Base-by-base conservation (phyloP, 2,888 invertebrate genomes). In the Cotesia congregata region DNA sequence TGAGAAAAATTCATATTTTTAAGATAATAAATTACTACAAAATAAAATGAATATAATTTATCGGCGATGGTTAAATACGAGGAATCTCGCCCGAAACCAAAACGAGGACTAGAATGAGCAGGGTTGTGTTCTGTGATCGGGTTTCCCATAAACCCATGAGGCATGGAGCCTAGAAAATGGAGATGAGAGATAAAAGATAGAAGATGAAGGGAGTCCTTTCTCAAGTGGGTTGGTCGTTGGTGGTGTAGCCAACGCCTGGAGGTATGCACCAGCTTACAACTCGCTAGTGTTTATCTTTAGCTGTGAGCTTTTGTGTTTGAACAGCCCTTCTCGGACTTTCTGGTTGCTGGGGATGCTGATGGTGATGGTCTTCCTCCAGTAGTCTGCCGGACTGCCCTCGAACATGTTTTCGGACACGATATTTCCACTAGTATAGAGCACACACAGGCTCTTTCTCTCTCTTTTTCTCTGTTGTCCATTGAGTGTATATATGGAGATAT, bases 291-390 rank as follows among this genome's bases (percentile, higher is more conserved):
- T 85, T 86, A 85, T 83, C 85, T 85, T 83, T 71, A 82, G 83
- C 82, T 79, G 84, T 82, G 83, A 86, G 84, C 86, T 84, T 85
- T 83, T 85, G 81, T 84, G 85, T 85, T 86, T 86, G 83, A 81
- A 80, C 83, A 82, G 77, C 75, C 68, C 65, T 78, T 78, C 64
- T 12, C 50, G 67, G 30, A 61, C 50, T 60, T 77, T 69, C 59
- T 74, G 62, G 59, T 71, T 67, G n/a, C 41, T 30, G 30, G 30
- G 30, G 30, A 30, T 30, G 30, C 30, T 30, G 30, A 30, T 30
- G 30, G 30, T 30, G 30, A 30, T 30, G 30, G 30, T 30, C 3
- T 30, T 30, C 30, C 30, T 30, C 30, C 30, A 30, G 30, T 3
- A 30, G 30, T 30, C 2, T 30, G 3, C 30, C 30, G 41, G 41